Conservation (phyloP, 2,888 invertebrate genomes). For the Apotomis betuletana region DNA sequence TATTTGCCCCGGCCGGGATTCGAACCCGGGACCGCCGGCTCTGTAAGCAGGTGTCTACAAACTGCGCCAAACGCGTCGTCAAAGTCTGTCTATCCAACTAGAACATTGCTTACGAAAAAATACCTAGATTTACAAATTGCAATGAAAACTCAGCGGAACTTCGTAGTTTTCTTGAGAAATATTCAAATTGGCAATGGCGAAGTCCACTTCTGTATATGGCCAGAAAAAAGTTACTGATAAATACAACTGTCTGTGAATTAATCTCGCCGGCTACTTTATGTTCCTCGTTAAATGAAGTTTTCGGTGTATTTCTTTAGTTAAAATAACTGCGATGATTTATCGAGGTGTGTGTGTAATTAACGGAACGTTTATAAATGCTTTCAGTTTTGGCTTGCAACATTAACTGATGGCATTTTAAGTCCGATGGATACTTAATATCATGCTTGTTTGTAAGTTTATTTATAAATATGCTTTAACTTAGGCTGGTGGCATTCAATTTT, state of each 20-base stretch:
- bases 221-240: slow-evolving; percentile 50
- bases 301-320: slow-evolving; percentile 20
- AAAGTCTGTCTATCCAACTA: no score
- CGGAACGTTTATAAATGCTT: slow-evolving; percentile 11
- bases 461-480: background rate
- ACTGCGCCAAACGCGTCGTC: no score
- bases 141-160: background rate
- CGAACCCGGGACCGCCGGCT: no score
- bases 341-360: slow-evolving; percentile 21
- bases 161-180: background rate
- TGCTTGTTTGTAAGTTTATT: background rate
- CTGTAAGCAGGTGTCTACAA: no score
- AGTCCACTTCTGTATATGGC: slow-evolving; percentile 40
- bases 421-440: background rate
- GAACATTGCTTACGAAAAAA: no score
- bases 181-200: background rate
- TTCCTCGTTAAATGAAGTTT: slow-evolving; percentile 13
- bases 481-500: no score
- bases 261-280: slow-evolving; percentile 33
- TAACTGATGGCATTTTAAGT: slow-evolving; percentile 10
- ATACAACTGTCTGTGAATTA: slow-evolving; percentile 48
- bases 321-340: slow-evolving; percentile 31
- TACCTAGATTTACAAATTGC: background rate
- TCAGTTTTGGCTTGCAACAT: background rate
- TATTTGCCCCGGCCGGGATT: no score